A percentile compares a stretch with the other conserved stretches of the same genome.
Conservation (phyloP, 2,113 vertebrate genomes). For the Plotosus lineatus region DNA sequence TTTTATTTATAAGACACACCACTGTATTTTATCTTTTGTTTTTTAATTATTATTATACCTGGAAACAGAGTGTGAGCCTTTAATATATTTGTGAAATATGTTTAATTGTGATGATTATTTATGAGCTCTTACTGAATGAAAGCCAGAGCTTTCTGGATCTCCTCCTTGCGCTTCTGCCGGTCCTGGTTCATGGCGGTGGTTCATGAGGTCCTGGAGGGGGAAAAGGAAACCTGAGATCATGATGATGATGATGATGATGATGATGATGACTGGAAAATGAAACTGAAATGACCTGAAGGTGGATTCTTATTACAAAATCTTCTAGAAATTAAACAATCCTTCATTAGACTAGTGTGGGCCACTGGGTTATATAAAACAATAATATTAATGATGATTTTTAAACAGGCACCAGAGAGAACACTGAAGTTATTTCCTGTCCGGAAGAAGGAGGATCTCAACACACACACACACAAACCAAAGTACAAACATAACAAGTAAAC, state of each 20-base stretch:
- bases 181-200: constrained; percentile 71
- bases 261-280: too few species aligned
- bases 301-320: neutral
- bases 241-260: too few species aligned
- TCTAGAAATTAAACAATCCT: neutral
- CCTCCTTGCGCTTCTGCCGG: constrained; percentile 83
- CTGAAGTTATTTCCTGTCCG: constrained; percentile 20
- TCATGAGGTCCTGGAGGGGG: constrained; percentile 20
- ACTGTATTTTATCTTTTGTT: too few species aligned
- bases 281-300: neutral
- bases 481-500: neutral
- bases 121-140: constrained; percentile 90
- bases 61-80: too few species aligned
- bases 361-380: neutral
- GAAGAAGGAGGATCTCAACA: constrained; percentile 15
- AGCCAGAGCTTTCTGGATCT: constrained; percentile 85
- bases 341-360: too few species aligned
- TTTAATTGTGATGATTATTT: neutral
- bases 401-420: neutral
- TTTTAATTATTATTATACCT: too few species aligned
- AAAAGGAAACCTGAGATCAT: neutral
- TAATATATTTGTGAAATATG: neutral
- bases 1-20: too few species aligned
- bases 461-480: constrained; percentile 1
- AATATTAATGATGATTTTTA: neutral